Base-by-base conservation (phyloP, 2,113 vertebrate species). In the Ptyas mucosa region DNA sequence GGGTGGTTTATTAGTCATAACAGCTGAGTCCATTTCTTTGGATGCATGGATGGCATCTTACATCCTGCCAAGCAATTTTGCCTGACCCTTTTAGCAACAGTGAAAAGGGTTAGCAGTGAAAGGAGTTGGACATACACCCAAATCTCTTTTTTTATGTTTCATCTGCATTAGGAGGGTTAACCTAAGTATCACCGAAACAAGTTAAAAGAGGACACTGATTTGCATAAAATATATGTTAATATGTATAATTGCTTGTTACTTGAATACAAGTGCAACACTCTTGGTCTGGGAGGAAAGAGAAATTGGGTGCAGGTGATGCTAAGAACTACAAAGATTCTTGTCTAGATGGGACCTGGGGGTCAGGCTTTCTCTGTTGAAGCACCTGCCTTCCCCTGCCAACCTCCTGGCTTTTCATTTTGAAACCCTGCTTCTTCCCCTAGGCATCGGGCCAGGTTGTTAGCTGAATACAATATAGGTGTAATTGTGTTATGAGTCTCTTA, bases 1-100 rank as follows among this genome's bases (percentile, higher is more conserved):
- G 95, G 87, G 91, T 93, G 87, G 94, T 96, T 91, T 96, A 95
- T 95, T 94, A 97, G 93, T 92, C 55, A 69, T 97, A 96, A 96
- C 89, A 95, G 58, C 93, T 93, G 93, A 93, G 39, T 29, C 85
- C 0, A 0, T 95, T 97, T 95, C 95, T 97, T 95, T 95, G 94
- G 96, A 86, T 88, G 54, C 52, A 34, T 12, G 64, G 94, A 95
- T 89, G 92, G 92, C 90, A 58, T 58, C 91, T 96, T 93, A 90
- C 0, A 0, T 93, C 93, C 96, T 89, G 23, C 91, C 64, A 96
- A 96, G 90, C 46, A 89, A 86, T 58, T 96, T 95, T 92, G 64
- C 61, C 87, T 93, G 88, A 85, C 87, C 89, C 91, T 94, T 96
- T 94, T 88, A 89, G 69, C 89, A 89, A 53, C 0, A 95, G 91